Conservation (phyloP, 2,113 vertebrate species). For the Tricholaema leucomelas region DNA sequence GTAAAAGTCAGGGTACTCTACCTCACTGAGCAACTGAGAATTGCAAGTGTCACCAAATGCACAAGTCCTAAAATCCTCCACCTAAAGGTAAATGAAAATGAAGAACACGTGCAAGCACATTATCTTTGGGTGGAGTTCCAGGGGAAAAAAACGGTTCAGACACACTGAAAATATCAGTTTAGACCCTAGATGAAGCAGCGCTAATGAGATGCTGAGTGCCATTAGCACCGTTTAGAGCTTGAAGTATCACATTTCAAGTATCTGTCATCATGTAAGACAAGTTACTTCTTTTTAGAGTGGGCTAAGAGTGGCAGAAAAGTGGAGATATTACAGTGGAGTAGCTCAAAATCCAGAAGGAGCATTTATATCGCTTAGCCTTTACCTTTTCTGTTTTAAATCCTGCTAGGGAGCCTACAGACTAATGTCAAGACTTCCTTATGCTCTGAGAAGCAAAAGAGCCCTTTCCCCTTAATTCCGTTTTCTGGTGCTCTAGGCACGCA, state of each 20-base stretch:
- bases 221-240: not conserved
- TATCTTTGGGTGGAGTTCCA: not conserved
- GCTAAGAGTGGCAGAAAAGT: not conserved
- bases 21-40: not conserved
- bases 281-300: not conserved
- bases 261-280: not conserved
- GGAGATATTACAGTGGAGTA: not conserved
- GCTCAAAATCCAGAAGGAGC: not conserved
- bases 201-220: not conserved
- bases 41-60: not conserved
- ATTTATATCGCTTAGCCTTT: not conserved
- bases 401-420: not conserved
- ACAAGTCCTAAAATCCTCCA: not conserved
- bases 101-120: not conserved
- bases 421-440: not conserved
- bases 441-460: not conserved
- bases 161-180: not conserved
- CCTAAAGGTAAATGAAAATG: not conserved
- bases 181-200: not conserved
- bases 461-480: not conserved
- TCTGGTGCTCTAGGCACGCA: not conserved
- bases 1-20: not conserved
- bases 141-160: not conserved
- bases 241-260: not conserved
- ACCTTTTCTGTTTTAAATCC: not conserved